Evolutionary conservation across 92 coral and sea anemone genomes (phyloP), one percentile per base, ranked within the genome.

Genomic region (Pocillopora grandis): DNA sequence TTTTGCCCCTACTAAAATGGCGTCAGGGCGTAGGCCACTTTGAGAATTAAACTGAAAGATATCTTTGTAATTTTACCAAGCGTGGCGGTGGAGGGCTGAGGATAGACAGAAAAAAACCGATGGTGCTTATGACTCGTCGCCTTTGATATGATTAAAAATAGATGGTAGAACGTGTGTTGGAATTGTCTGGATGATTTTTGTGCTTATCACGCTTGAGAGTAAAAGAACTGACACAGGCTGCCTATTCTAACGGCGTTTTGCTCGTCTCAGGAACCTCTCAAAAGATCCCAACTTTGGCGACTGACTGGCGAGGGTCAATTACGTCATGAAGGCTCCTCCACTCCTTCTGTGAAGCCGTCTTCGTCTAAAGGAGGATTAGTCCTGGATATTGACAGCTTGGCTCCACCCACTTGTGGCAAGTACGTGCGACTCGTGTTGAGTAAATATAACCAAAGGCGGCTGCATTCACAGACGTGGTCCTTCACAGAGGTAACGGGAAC

Each of bases 231-330:
- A 42, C 52, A 42, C 4, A 42, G 52, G 52, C 52, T 42, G 15
- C 23, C 27, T 35, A 4, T 64, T 9, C 33, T 69, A 62, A 15
- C 10, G 21, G 60, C 17, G 13, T 9, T 62, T 63, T 33, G 0
- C 58, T 13, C 52, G 52, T 42, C 12, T 42, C 71, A 95, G 99
- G 99, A 97, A 77, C 98, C 97, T 16, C 94, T 92, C 82, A 94
- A 88, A 67, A 95, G 99, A 67, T 90, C 99, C 17, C 99, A 96
- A 87, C 95, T 97, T 59, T 97, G 99, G 99, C 94, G 99, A 36
- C 87, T 97, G 97, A 97, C 99, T 4, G 95, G 95, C 23, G 83
- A 80, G 52, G 99, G 99, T 1, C 82, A 87, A 75, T 76, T 97
- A 59, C 92, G 94, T 88, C 98, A 97, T 63, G 98, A 97, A 62